Evolutionary conservation across 1,140 invertebrate genomes (phyloP), one percentile per base, ranked within the genome.

Genomic region (Episyrphus balteatus): DNA sequence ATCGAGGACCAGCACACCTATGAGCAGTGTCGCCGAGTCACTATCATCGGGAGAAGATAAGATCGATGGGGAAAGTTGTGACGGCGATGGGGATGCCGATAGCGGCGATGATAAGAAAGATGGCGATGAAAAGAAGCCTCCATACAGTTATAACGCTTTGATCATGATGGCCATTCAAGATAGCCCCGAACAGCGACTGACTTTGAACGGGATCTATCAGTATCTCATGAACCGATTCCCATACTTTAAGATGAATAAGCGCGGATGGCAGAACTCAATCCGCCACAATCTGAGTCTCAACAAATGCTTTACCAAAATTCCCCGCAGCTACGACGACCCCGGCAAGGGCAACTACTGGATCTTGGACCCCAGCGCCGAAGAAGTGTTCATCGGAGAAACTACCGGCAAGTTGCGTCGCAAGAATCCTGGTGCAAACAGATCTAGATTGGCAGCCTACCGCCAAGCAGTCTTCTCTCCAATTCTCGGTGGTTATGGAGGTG

Each of bases 151-250:
- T 74, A 99, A 98, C 70, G 94, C 95, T 0, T 77, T 99, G 19
- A 99, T 99, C 61, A 98, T 98, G 92, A 98, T 98, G 94, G 96
- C 96, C 10, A 98, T 99, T 38, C 75, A 91, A 19, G 84, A 90
- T 51, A 94, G 90, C 57, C 84, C 86, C 1, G 89, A 96, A 53
- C 96, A 95, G 66, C 72, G 92, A 9, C 74, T 99, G 8, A 99
- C 96, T 0, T 72, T 99, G 1, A 98, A 96, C 67, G 95, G 93
- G 26, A 99, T 99, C 57, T 99, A 99, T 72, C 94, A 99, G 65
- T 99, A 94, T 69, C 97, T 99, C 56, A 98, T 98, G 88, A 84
- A 86, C 54, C 90, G 95, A 60, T 98, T 96, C 66, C 95, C 96
- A 0, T 99, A 96, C 68, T 99, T 98, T 70, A 81, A 88, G 46